phyloP scores from a whole-genome alignment of 2,797 vertebrate species.

The Cheirogaleus major region DNA sequence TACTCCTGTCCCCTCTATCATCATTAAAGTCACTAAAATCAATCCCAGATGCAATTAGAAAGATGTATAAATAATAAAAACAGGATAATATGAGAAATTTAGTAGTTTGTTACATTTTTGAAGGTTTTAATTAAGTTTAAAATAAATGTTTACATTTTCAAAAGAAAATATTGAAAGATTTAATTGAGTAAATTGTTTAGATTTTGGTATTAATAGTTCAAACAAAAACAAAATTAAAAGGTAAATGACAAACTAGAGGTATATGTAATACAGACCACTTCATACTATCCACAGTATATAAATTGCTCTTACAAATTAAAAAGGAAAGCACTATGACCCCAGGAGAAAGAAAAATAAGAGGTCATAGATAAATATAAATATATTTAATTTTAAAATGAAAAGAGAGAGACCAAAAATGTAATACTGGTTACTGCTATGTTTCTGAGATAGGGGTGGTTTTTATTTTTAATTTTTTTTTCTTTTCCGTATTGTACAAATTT shows the following conservation, averaged over 20 bases:
- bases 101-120: neutral
- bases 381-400: neutral
- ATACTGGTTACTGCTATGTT: neutral
- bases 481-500: neutral
- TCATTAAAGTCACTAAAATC: neutral
- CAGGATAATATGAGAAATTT: neutral
- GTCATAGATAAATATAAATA: neutral
- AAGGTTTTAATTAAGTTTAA: neutral
- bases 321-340: neutral
- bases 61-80: neutral
- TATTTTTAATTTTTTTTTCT: neutral
- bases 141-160: neutral
- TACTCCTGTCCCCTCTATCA: neutral
- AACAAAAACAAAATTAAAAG: constrained; percentile 18
- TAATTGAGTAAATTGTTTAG: neutral
- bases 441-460: neutral
- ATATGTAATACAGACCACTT: neutral
- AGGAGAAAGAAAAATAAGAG: neutral
- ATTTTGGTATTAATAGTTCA: neutral
- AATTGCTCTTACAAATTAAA: neutral
- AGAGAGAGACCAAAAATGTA: neutral
- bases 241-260: neutral
- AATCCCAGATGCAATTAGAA: constrained; percentile 10
- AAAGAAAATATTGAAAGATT: neutral
- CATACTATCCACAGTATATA: neutral